Base-by-base conservation (phyloP, 2,888 invertebrate genomes). In the Ormyrus nitidulus region DNA sequence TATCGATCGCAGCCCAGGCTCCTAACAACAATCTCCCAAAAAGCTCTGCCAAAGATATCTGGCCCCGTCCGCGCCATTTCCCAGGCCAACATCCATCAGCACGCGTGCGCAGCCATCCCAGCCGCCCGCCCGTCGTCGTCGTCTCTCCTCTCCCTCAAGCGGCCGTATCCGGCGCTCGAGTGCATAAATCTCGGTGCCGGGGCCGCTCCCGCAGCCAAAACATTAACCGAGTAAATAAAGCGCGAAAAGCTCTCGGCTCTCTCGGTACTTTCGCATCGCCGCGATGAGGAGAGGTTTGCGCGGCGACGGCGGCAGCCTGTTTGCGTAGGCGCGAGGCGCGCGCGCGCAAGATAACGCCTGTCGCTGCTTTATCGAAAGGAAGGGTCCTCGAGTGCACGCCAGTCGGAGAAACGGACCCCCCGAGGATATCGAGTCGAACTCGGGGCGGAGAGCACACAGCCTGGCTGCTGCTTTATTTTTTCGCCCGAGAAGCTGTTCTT, bases 151-250 rank as follows among this genome's bases (percentile, higher is more conserved):
- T 66, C 8, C 19, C 19, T 44, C 49, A 46, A 49, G 73, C 73
- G 64, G 8, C 44, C 46, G 59, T 66, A 68, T 68, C 75, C 72
- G 68, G 34, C n/a, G 62, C 44, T 46, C 51, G 54, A 76, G 48
- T 48, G 61, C 61, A 64, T 58, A 65, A 70, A 71, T 65, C 70
- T 61, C 11, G 46, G n/a, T 2, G 44, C 7, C 64, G 10, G 8
- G 10, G n/a, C 34, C 59, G 34, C 10, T 19, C 7, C 53, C 44
- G 53, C 10, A 13, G 76, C 68, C 76, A 68, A 78, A 77, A 68
- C 72, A 72, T 78, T 78, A 72, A 71, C 19, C 72, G 72, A 61
- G 78, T 49, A 72, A 78, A 72, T 78, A 70, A 64, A 74, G 66
- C 56, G 10, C 49, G 62, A 34, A 6, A 13, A 5, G 51, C 1